Conservation (phyloP, 2,888 invertebrate genomes). For the Pyrrhia umbra region DNA sequence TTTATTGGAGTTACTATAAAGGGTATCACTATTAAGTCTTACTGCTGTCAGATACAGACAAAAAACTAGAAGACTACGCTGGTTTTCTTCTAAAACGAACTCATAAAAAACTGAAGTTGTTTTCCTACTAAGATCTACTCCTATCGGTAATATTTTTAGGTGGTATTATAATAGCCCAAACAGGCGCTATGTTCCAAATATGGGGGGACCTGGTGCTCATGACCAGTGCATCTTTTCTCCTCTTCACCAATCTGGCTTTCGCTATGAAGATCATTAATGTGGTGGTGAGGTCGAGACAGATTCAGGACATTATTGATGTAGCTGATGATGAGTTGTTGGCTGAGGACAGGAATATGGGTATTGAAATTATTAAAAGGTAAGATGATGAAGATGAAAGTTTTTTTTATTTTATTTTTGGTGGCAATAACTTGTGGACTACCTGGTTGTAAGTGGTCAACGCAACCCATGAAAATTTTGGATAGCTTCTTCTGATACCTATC, state of each 20-base stretch:
- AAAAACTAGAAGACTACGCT: too few species aligned
- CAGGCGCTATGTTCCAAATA: conserved; percentile 78
- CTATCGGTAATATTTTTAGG: conserved; percentile 62
- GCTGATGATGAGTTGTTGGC: conserved; percentile 65
- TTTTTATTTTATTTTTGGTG: too few species aligned
- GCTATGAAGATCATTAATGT: conserved; percentile 75
- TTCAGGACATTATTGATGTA: conserved; percentile 70
- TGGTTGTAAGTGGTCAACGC: too few species aligned
- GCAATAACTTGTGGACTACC: not conserved
- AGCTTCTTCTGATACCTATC: too few species aligned
- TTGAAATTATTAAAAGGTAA: conserved; percentile 71
- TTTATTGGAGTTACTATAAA: too few species aligned
- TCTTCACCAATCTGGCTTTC: conserved; percentile 78
- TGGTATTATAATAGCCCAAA: conserved; percentile 77
- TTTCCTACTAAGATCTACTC: not conserved
- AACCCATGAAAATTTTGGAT: too few species aligned
- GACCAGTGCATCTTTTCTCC: conserved; percentile 77
- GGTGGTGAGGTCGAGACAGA: conserved; percentile 60
- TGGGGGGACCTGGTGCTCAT: conserved; percentile 80
- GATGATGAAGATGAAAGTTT: not conserved
- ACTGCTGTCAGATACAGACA: too few species aligned
- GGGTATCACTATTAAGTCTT: too few species aligned
- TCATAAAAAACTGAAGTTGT: too few species aligned
- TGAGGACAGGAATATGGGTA: conserved; percentile 64
- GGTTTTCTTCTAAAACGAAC: not conserved